phyloP scores from a whole-genome alignment of 2,797 vertebrate genomes.

The Catamblyrhynchus diadema region DNA sequence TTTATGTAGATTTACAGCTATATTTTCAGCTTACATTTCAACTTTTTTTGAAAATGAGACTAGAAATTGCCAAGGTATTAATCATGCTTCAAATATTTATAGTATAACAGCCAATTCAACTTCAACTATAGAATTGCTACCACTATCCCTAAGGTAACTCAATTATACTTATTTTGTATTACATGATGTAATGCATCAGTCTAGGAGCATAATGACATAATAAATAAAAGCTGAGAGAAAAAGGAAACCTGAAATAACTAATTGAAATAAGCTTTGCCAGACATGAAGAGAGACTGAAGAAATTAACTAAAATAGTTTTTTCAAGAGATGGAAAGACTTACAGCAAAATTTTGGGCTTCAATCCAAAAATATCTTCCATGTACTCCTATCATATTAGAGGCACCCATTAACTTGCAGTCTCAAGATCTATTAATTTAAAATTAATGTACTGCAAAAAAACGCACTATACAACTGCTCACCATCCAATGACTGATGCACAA shows the following conservation, averaged over 20 bases:
- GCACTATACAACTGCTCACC: neutral
- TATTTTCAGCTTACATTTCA: neutral
- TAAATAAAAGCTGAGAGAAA: neutral
- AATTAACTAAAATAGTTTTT: neutral
- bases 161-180: neutral
- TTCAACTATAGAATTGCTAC: neutral
- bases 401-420: neutral
- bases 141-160: neutral
- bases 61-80: conserved; percentile 5
- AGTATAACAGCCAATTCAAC: neutral
- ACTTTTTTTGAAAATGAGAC: neutral
- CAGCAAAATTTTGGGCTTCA: neutral
- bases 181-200: neutral
- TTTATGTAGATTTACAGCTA: neutral
- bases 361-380: neutral
- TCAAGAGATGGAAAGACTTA: neutral
- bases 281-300: neutral
- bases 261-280: neutral
- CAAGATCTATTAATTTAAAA: neutral
- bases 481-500: neutral
- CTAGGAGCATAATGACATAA: neutral
- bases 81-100: neutral
- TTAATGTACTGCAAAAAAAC: neutral
- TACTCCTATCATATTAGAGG: neutral
- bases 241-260: neutral